Evolutionary conservation across 2,113 vertebrate species (phyloP).

Genomic region (Dromiciops gliroides): DNA sequence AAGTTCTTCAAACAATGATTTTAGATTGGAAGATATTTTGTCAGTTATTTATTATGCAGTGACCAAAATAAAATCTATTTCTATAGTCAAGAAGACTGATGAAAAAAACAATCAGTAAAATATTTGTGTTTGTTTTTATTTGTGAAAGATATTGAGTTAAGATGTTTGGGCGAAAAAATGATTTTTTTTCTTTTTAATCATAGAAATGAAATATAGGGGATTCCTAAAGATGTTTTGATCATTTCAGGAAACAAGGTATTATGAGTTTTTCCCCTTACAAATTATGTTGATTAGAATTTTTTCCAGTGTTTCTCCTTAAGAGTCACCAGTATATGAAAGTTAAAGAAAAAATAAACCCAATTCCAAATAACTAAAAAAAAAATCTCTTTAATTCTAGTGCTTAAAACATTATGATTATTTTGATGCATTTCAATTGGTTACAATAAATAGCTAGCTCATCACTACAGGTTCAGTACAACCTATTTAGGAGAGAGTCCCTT

Average conservation of each 20-base stretch:
- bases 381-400: neutral
- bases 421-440: slow-evolving; percentile 13
- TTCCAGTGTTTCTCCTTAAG: neutral
- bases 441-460: slow-evolving; percentile 49
- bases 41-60: neutral
- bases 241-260: neutral
- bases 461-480: neutral
- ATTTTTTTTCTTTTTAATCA: neutral
- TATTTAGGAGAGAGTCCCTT: slow-evolving; percentile 45
- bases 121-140: neutral
- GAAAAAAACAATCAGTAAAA: neutral
- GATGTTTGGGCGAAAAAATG: slow-evolving; percentile 10
- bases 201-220: slow-evolving; percentile 12
- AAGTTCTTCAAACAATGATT: neutral
- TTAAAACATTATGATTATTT: neutral
- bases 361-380: neutral
- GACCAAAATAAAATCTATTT: neutral
- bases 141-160: neutral
- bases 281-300: neutral
- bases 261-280: neutral
- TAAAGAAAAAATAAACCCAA: neutral
- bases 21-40: slow-evolving; percentile 38
- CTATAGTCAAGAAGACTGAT: neutral
- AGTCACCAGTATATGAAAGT: neutral
- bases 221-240: neutral